phyloP scores from a whole-genome alignment of 2,797 vertebrate genomes.

The Galaxias olidus region DNA sequence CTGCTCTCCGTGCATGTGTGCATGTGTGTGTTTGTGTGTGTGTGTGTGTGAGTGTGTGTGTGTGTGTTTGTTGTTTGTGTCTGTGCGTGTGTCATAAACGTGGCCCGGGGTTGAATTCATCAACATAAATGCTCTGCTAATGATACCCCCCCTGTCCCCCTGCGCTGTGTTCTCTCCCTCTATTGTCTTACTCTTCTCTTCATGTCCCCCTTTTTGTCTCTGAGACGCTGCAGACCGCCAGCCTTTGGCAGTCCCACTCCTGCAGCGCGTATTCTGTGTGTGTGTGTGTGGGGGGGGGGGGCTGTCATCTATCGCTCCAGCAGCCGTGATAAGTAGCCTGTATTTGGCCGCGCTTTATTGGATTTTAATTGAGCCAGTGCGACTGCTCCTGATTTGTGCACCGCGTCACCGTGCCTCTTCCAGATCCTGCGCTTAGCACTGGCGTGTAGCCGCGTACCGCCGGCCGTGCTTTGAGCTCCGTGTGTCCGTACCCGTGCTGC shows the following conservation, averaged over 20 bases:
- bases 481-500: no score
- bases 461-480: no score
- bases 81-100: slow-evolving; percentile 17
- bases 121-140: slow-evolving; percentile 19
- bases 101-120: slow-evolving; percentile 8
- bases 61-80: background rate
- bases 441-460: no score
- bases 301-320: background rate
- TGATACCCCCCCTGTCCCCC: slow-evolving; percentile 9
- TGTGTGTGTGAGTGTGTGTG: slow-evolving; percentile 15
- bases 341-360: no score
- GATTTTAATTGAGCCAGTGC: no score
- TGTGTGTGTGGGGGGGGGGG: background rate
- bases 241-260: background rate
- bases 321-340: no score
- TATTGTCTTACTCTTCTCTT: slow-evolving; percentile 15
- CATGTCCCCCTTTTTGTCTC: background rate
- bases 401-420: no score
- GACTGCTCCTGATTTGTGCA: no score
- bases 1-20: no score
- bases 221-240: background rate
- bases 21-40: slow-evolving; percentile 43
- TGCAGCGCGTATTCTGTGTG: background rate
- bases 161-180: slow-evolving; percentile 3
- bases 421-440: no score